These are phyloP conservation scores for Endotricha flammealis DNA, from an alignment of 2,888 invertebrate species.

Conservation along the genomic window DNA sequence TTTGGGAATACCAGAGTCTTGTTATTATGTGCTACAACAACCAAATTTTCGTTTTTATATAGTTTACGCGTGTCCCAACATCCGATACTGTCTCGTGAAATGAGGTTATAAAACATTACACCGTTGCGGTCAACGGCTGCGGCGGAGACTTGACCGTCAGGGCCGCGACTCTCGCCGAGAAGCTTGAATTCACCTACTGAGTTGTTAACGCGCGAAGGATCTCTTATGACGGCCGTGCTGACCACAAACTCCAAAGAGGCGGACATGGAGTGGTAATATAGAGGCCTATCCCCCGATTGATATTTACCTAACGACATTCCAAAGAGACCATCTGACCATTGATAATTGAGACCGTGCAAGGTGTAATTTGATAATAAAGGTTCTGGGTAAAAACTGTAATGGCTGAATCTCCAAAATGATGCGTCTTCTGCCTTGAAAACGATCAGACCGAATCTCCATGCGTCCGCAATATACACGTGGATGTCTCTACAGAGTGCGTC, in stretches of 20 bases:
- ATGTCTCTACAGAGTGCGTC: slow-evolving; percentile 80
- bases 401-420: slow-evolving; percentile 82
- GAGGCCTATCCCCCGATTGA: slow-evolving; percentile 76
- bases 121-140: slow-evolving; percentile 85
- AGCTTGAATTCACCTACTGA: slow-evolving; percentile 60
- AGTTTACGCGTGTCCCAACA: slow-evolving; percentile 91
- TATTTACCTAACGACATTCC: slow-evolving; percentile 83
- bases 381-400: slow-evolving; percentile 84
- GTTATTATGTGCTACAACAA: slow-evolving; percentile 80
- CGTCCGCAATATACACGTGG: slow-evolving; percentile 83
- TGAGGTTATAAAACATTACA: slow-evolving; percentile 89
- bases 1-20: slow-evolving; percentile 87
- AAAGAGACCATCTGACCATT: slow-evolving; percentile 90
- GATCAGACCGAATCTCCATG: slow-evolving; percentile 81
- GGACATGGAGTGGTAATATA: slow-evolving; percentile 91
- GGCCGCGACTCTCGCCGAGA: slow-evolving; percentile 76
- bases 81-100: slow-evolving; percentile 86
- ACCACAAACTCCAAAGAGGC: slow-evolving; percentile 88
- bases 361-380: slow-evolving; percentile 86
- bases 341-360: slow-evolving; percentile 85
- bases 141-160: slow-evolving; percentile 84
- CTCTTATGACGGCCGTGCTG: slow-evolving; percentile 82
- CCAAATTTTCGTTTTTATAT: slow-evolving; percentile 81
- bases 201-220: slow-evolving; percentile 70
- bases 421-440: slow-evolving; percentile 80